These are phyloP conservation scores for Sinocyclocheilus anshuiensis DNA, from an alignment of 2,113 vertebrate species.

Conservation along the genomic window DNA sequence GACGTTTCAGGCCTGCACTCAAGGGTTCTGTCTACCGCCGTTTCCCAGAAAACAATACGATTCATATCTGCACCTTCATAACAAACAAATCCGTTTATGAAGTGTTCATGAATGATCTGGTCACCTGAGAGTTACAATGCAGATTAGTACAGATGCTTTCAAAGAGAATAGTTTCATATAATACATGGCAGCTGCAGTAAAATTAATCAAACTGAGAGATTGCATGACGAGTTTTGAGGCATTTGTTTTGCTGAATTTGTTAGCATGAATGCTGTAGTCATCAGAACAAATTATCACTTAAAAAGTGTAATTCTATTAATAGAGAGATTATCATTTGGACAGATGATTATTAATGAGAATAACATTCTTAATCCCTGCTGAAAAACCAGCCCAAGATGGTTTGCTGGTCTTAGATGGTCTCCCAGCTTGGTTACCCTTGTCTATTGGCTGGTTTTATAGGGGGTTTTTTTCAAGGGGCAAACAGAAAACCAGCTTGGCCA, in stretches of 20 bases:
- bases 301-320: neutral
- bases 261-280: neutral
- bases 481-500: neutral
- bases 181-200: neutral
- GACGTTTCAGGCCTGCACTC: slow-evolving; percentile 32
- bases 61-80: slow-evolving; percentile 15
- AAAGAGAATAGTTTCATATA: neutral
- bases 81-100: neutral
- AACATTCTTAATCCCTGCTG: neutral
- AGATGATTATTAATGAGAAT: neutral
- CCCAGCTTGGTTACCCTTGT: neutral
- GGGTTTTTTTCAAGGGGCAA: too few relatives aligned
- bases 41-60: slow-evolving; percentile 39
- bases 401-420: neutral
- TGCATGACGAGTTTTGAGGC: neutral
- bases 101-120: neutral
- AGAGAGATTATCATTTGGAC: neutral
- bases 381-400: neutral
- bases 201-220: neutral
- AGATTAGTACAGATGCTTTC: slow-evolving; percentile 11
- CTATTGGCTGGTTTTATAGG: neutral
- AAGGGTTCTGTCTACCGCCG: neutral
- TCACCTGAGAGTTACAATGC: neutral
- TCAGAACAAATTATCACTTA: neutral
- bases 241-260: neutral